Base-by-base conservation (phyloP, 2,797 vertebrate species). In the Pangasius djambal region DNA sequence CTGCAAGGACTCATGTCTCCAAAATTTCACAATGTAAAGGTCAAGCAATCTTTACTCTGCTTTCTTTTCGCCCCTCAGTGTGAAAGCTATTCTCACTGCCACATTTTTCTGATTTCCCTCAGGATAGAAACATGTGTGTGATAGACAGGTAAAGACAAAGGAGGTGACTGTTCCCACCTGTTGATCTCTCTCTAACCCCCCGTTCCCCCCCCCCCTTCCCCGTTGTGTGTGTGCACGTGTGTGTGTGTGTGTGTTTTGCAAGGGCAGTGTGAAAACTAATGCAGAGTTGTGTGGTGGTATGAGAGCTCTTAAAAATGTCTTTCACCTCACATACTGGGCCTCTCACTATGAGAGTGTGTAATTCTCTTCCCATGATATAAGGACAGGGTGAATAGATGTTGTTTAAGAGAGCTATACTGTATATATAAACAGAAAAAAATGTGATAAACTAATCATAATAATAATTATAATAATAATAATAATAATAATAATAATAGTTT, bases 21-120 rank as follows among this genome's bases (percentile, higher is more conserved):
- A 7, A 63, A n/a, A 83, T 44, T 44, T 83, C 22, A 83, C 59
- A 63, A 63, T 83, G 34, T 65, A 63, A 65, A 83, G 59, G 81
- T 83, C 59, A 48, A 44, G 3, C 13, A 18, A 18, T 57, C 31
- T 37, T 20, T 79, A 55, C n/a, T 79, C 48, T 55, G n/a, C 10
- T 34, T 59, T 16, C 10, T 34, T 59, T 52, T 7, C 6, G 6
- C 20, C 31, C 34, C 13, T 57, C n/a, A 20, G 79, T 61, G 79
- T 82, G 22, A 82, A 82, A 82, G 57, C 22, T 44, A 55, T 83
- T 83, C 82, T 48, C 59, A 83, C 40, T 65, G 59, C 1, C 4
- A 48, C 40, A 9, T 83, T 65, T 48, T 18, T 25, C 55, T 40
- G 55, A 82, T 82, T 82, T 28, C 57, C 18, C 25, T 31, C 15